Conservation (phyloP, 2,113 vertebrate genomes). For the Microtus oregoni region DNA sequence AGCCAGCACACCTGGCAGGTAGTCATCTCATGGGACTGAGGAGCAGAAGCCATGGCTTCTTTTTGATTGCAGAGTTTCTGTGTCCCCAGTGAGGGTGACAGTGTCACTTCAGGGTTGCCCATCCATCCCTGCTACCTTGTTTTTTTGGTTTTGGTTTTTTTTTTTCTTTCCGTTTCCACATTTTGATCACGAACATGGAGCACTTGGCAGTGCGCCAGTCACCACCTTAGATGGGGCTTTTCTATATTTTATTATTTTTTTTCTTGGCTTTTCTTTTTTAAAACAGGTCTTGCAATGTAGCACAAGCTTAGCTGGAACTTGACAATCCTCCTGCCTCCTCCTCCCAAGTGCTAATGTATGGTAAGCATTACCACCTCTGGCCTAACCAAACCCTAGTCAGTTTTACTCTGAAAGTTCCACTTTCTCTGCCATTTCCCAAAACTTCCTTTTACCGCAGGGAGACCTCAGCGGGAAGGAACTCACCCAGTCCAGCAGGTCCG, state of each 20-base stretch:
- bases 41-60: neutral
- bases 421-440: neutral
- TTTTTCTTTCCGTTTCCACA: slow-evolving; percentile 28
- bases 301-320: neutral
- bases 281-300: neutral
- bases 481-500: slow-evolving; percentile 11
- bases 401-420: neutral
- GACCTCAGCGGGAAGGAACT: slow-evolving; percentile 37
- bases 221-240: neutral
- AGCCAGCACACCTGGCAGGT: neutral
- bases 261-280: neutral
- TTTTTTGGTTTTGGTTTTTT: no score
- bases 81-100: neutral
- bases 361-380: neutral
- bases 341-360: neutral
- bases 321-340: neutral
- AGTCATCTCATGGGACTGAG: neutral
- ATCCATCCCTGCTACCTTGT: neutral
- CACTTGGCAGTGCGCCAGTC: neutral
- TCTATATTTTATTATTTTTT: no score
- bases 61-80: neutral
- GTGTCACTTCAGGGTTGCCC: no score
- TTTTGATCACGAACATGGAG: slow-evolving; percentile 29
- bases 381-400: neutral
- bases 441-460: neutral